Evolutionary conservation across 2,888 invertebrate species (phyloP), one percentile per base, ranked within the genome.

Genomic region (Plebejus anna): DNA sequence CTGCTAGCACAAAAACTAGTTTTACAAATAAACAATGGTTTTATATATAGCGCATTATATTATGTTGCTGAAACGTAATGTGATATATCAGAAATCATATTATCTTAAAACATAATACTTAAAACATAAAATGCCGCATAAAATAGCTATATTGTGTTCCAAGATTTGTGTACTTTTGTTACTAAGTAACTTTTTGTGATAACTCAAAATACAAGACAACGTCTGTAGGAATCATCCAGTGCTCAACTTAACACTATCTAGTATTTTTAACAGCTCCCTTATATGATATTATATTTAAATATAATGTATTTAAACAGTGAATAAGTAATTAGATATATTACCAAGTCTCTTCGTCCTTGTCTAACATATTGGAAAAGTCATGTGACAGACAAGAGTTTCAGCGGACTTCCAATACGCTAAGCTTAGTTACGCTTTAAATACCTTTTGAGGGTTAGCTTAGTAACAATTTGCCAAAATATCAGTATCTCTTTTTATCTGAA

Each of bases 1-100:
- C 32, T 66, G 66, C 22, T 61, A 61, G 28, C 66, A 32, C 5
- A 66, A 66, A 66, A 66, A 66, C 66, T 32, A 66, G 66, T 66
- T 66, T 36, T 32, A 22, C 7, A 59, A n/a, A 59, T 3, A 59
- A 22, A 59, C 22, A 32, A 66, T 61, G 28, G 32, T 61, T 59
- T 59, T 61, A 13, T 66, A 66, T 1, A 11, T 28, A 32, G 13
- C 61, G 28, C 66, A 66, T 66, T 66, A 51, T 66, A 32, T 66
- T 66, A 66, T 32, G 16, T 66, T 66, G 36, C 66, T 66, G 4
- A 28, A 28, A 28, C 4, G 61, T 61, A 61, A 66, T 36, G 4
- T 66, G 32, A 11, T 66, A 66, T 28, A 28, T 61, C 61, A 16
- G 36, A 32, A 61, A 59, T 59, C 22, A 59, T 32, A 32, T 7